These are phyloP conservation scores for Chouioia cunea DNA, from an alignment of 2,888 invertebrate genomes.

Conservation along the genomic window DNA sequence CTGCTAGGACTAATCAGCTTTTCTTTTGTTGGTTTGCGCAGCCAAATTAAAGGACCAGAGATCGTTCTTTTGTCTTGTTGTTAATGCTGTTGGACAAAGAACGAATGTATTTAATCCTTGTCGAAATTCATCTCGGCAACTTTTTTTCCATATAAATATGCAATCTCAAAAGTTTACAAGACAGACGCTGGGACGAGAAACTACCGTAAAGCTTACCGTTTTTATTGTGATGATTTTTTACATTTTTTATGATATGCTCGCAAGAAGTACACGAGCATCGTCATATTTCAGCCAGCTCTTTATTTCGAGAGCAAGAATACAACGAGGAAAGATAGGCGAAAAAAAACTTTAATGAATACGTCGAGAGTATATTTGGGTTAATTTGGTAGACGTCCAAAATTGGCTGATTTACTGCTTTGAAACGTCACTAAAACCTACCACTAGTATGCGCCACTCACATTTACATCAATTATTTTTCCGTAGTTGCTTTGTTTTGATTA, in stretches of 20 bases:
- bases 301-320: not conserved
- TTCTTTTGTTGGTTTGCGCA: constrained; percentile 41
- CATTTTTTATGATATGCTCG: constrained; percentile 1
- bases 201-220: not conserved
- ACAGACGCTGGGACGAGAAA: no score
- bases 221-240: not conserved
- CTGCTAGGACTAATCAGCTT: constrained; percentile 51
- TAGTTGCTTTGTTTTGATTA: not conserved
- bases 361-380: constrained; percentile 22
- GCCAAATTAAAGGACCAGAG: not conserved
- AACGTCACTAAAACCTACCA: constrained; percentile 12
- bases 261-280: not conserved
- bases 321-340: constrained; percentile 1
- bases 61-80: no score
- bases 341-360: constrained; percentile 23
- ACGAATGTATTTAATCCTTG: no score
- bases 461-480: no score
- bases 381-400: constrained; percentile 26
- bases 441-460: constrained; percentile 7
- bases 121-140: no score
- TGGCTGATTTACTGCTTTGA: constrained; percentile 24
- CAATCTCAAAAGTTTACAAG: no score
- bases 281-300: no score
- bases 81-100: no score
- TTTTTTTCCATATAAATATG: no score